These are phyloP conservation scores for Mythimna ferrago DNA, from an alignment of 2,888 invertebrate species.

Conservation along the genomic window DNA sequence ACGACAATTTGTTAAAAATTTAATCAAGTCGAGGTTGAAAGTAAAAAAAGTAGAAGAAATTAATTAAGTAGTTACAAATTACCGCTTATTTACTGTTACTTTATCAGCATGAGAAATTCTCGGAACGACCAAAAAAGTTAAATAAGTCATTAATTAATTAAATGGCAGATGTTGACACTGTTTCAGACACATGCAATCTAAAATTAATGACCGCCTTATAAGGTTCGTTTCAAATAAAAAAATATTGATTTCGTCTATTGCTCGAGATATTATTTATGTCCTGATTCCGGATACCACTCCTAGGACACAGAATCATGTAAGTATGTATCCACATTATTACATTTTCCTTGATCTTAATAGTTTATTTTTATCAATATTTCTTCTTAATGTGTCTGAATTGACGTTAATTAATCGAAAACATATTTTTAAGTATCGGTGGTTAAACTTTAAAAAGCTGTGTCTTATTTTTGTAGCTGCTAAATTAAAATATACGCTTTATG, in stretches of 20 bases:
- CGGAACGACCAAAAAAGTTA: slow-evolving; percentile 9
- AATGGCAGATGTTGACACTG: slow-evolving; percentile 41
- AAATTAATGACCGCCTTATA: slow-evolving; percentile 57
- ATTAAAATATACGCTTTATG: slow-evolving; percentile 9
- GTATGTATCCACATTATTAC: slow-evolving; percentile 43
- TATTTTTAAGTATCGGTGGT: slow-evolving; percentile 37
- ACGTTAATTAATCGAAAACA: slow-evolving; percentile 46
- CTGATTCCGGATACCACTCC: slow-evolving; percentile 66
- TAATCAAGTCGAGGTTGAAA: slow-evolving; percentile 25
- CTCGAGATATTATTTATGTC: slow-evolving; percentile 54
- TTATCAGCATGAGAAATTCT: slow-evolving; percentile 14
- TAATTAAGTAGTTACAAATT: slow-evolving; percentile 34
- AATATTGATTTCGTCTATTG: slow-evolving; percentile 46
- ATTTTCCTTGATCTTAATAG: slow-evolving; percentile 66
- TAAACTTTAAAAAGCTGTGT: slow-evolving; percentile 12
- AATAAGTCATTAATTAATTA: slow-evolving; percentile 50
- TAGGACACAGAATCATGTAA: slow-evolving; percentile 39
- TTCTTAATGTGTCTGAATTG: slow-evolving; percentile 53
- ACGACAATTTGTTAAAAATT: slow-evolving; percentile 37
- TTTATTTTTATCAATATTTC: slow-evolving; percentile 55
- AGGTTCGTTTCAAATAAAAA: slow-evolving; percentile 55
- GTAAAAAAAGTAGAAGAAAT: slow-evolving; percentile 37
- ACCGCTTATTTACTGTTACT: slow-evolving; percentile 20
- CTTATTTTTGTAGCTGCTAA: slow-evolving; percentile 4
- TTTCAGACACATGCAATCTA: slow-evolving; percentile 46